Percentiles rank a stretch among this genome's conserved stretches.
Evolutionary conservation across 1,140 invertebrate species (phyloP).

Genomic region (Apocrypta bakeri): DNA sequence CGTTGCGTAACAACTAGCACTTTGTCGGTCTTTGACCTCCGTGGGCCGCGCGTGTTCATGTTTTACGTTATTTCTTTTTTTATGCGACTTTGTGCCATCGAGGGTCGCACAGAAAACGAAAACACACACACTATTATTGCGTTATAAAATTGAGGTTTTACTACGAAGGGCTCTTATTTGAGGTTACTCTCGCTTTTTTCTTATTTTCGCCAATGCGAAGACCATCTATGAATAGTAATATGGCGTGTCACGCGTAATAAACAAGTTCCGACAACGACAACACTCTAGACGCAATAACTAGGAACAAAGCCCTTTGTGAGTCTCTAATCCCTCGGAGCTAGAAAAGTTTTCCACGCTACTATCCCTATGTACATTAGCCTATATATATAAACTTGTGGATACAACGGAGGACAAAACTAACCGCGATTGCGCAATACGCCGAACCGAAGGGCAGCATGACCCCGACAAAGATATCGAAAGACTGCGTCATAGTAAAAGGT

Average conservation of each 20-base stretch:
- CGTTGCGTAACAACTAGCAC: slow-evolving; percentile 12
- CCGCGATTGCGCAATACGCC: neutral
- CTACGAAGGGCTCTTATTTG: too few relatives aligned
- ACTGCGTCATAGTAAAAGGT: neutral
- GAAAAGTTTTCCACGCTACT: neutral
- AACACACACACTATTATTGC: too few relatives aligned
- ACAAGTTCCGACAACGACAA: too few relatives aligned
- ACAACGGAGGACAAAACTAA: neutral
- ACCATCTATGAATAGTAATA: too few relatives aligned
- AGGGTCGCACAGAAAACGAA: too few relatives aligned
- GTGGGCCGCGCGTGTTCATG: too few relatives aligned
- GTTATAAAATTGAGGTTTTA: too few relatives aligned
- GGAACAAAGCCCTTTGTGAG: neutral
- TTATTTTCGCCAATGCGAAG: too few relatives aligned
- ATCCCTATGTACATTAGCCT: neutral
- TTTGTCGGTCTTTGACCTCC: slow-evolving; percentile 43
- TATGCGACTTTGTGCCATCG: neutral
- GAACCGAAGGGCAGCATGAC: neutral
- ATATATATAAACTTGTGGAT: neutral
- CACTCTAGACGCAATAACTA: neutral
- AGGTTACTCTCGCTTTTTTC: too few relatives aligned
- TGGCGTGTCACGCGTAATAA: too few relatives aligned
- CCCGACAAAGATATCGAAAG: neutral
- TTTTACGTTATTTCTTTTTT: neutral
- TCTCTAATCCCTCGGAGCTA: too few relatives aligned